These are phyloP conservation scores for Elanoides forficatus DNA, from an alignment of 2,113 vertebrate genomes.

Conservation along the genomic window DNA sequence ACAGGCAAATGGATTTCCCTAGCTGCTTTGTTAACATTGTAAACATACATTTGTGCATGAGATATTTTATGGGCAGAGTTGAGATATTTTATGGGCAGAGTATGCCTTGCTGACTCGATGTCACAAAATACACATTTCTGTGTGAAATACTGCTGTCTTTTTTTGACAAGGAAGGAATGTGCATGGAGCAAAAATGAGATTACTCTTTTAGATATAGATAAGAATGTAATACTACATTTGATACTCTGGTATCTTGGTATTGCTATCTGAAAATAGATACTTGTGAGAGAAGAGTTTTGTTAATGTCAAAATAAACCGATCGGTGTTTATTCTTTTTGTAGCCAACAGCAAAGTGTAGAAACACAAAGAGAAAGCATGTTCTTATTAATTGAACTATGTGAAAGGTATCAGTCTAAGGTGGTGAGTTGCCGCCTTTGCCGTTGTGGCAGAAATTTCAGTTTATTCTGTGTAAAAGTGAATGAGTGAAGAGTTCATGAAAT, in stretches of 20 bases:
- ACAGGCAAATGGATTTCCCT: background rate
- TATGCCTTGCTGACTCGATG: background rate
- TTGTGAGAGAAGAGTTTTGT: background rate
- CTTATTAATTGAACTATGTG: background rate
- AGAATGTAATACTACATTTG: background rate
- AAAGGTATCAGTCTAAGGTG: background rate
- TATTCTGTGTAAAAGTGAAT: background rate
- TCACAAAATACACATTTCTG: background rate
- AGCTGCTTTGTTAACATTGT: background rate
- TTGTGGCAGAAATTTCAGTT: background rate
- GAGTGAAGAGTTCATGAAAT: background rate
- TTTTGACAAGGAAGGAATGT: background rate
- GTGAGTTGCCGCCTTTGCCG: background rate
- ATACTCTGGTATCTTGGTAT: background rate
- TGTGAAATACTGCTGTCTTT: background rate
- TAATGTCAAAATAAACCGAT: rapidly evolving
- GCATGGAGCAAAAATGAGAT: background rate
- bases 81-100: background rate
- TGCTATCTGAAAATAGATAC: background rate
- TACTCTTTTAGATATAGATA: background rate
- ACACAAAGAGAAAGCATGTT: rapidly evolving
- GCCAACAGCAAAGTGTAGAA: background rate
- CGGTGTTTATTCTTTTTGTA: background rate
- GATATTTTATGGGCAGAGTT: background rate
- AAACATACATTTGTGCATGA: background rate